Evolutionary conservation across 2,888 invertebrate species (phyloP).

Genomic region (Eristalis pertinax): DNA sequence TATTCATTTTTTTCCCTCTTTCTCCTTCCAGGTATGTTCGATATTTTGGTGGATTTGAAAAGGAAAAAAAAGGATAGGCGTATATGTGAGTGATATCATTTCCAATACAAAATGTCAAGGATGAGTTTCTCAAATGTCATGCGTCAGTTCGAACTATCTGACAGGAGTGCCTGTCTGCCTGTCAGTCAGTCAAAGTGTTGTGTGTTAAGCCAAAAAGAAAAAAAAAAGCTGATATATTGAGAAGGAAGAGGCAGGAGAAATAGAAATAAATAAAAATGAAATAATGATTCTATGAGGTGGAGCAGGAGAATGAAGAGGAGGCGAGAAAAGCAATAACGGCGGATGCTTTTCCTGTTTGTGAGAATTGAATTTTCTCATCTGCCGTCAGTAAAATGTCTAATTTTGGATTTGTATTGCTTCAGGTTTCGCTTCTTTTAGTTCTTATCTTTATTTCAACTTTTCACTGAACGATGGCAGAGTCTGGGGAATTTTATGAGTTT

Average conservation of each 20-base stretch:
- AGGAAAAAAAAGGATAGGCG: not conserved
- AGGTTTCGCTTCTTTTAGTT: not conserved
- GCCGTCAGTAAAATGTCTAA: slow-evolving; percentile 58
- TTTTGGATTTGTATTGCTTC: slow-evolving; percentile 35
- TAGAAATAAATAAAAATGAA: slow-evolving; percentile 27
- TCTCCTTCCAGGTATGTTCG: slow-evolving; percentile 57
- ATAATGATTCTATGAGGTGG: not conserved
- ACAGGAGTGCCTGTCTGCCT: slow-evolving; percentile 46
- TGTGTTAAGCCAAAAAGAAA: not conserved
- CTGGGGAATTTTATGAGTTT: slow-evolving; percentile 20
- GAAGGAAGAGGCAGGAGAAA: not conserved
- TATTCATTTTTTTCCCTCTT: slow-evolving; percentile 18
- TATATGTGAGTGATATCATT: slow-evolving; percentile 25
- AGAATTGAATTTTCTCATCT: slow-evolving; percentile 39
- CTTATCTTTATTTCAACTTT: not conserved
- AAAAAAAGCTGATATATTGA: not conserved
- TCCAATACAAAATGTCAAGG: slow-evolving; percentile 23
- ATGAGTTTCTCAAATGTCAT: slow-evolving; percentile 39
- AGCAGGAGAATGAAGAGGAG: not conserved
- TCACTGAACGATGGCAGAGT: not conserved
- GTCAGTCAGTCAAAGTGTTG: slow-evolving; percentile 44
- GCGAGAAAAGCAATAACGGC: not conserved
- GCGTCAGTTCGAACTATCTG: slow-evolving; percentile 17
- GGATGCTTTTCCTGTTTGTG: not conserved
- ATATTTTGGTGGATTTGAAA: slow-evolving; percentile 25